Evolutionary conservation across 2,888 invertebrate species (phyloP).

Genomic region (Cephus spinipes): DNA sequence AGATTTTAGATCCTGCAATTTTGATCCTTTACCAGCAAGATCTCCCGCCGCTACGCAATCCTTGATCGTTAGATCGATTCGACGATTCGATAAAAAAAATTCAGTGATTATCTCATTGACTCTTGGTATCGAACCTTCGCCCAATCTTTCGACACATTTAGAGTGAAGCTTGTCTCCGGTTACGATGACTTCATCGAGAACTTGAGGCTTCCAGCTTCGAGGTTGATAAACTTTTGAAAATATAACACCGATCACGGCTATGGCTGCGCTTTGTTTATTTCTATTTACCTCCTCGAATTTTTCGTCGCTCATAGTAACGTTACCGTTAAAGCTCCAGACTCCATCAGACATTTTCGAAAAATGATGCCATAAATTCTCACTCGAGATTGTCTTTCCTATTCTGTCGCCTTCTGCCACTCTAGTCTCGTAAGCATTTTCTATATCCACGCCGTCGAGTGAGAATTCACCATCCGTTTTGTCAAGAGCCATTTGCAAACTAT

Average conservation of each 20-base stretch:
- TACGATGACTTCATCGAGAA: constrained; percentile 51
- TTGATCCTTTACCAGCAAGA: constrained; percentile 36
- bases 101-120: constrained; percentile 54
- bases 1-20: constrained; percentile 40
- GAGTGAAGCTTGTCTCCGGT: constrained; percentile 55
- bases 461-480: constrained; percentile 35
- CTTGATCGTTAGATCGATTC: constrained; percentile 50
- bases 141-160: constrained; percentile 46
- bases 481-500: constrained; percentile 27
- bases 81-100: constrained; percentile 54
- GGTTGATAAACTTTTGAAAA: constrained; percentile 58
- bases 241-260: constrained; percentile 51
- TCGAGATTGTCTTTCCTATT: constrained; percentile 33
- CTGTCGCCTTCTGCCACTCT: constrained; percentile 36
- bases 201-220: constrained; percentile 40
- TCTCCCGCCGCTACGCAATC: constrained; percentile 58
- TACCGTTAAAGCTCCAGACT: constrained; percentile 51
- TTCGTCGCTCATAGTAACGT: constrained; percentile 34
- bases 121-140: constrained; percentile 28
- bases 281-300: constrained; percentile 39
- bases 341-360: constrained; percentile 48
- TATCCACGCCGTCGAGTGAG: constrained; percentile 43
- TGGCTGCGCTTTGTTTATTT: constrained; percentile 47
- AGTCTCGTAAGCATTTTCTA: constrained; percentile 49
- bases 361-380: constrained; percentile 45